phyloP scores from a whole-genome alignment of 1,140 invertebrate species.

The Listronotus oregonensis region DNA sequence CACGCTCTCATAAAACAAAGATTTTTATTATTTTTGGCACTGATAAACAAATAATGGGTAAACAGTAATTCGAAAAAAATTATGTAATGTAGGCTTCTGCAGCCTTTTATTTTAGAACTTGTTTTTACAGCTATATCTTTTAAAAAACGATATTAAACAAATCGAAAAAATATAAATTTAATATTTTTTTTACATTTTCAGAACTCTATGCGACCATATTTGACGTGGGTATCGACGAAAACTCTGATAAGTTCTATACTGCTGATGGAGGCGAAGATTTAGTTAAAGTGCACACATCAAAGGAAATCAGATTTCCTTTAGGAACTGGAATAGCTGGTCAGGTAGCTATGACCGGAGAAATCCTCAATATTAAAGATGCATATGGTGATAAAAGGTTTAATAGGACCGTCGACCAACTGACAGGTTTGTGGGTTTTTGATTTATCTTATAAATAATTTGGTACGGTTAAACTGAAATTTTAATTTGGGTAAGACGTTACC shows the following conservation, averaged over 20 bases:
- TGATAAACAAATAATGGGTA: too few species aligned
- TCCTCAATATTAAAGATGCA: slow-evolving; percentile 78
- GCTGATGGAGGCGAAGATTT: slow-evolving; percentile 45
- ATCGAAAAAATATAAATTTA: too few species aligned
- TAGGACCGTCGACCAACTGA: slow-evolving; percentile 73
- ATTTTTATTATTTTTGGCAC: too few species aligned
- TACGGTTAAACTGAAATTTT: too few species aligned
- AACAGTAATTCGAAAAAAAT: too few species aligned
- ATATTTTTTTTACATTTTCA: slow-evolving; percentile 5
- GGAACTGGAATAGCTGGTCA: slow-evolving; percentile 63
- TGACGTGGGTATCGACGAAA: slow-evolving; percentile 65
- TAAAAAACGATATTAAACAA: too few species aligned
- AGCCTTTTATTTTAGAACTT: too few species aligned
- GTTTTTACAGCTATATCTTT: too few species aligned
- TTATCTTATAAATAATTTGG: too few species aligned
- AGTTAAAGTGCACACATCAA: slow-evolving; percentile 46
- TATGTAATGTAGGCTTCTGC: too few species aligned
- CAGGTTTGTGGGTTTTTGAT: slow-evolving; percentile 58
- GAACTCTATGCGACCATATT: slow-evolving; percentile 84
- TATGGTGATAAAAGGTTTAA: slow-evolving; percentile 83
- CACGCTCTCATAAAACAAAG: too few species aligned
- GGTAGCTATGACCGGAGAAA: slow-evolving; percentile 76
- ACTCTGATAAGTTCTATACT: slow-evolving; percentile 31
- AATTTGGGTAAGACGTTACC: too few species aligned
- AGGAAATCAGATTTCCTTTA: slow-evolving; percentile 62